Evolutionary conservation across 2,113 vertebrate species (phyloP), one percentile per base, ranked within the genome.

Genomic region (Rhea pennata): DNA sequence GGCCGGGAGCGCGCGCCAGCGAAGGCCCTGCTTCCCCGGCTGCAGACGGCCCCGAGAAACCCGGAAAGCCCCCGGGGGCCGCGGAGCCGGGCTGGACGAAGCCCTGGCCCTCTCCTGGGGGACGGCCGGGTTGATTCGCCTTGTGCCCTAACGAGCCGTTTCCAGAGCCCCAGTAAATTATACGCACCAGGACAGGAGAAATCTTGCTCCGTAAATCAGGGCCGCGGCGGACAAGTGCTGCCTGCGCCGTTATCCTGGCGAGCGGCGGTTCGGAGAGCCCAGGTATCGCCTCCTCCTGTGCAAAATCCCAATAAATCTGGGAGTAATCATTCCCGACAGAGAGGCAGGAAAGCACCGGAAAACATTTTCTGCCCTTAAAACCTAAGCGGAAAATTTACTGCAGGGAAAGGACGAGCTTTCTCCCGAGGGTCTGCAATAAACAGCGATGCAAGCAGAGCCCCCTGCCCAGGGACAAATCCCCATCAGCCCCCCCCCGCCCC

Each of bases 131-230:
- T 92, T 92, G 61, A 89, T 82, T 73, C 13, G 0, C n/a, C 88
- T 78, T 90, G 5, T 61, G 72, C 94, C 91, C n/a, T 94, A 95
- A 95, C 12, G 66, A 94, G 84, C 58, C 78, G 20, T 31, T 94
- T 92, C 89, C 93, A 89, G 87, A 65, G 24, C 89, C 89, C 77
- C 94, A 48, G 66, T 84, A 39, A 94, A 46, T 46, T 15, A 46
- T 88, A 96, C 92, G 40, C 93, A 93, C 95, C 79, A 5, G 85
- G 79, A 75, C 6, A 15, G 90, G 1, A 0, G 92, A 85, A 59
- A 87, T 82, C 66, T 26, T 17, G 92, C 92, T 94, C 87, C 96
- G 78, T 94, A 88, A 95, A 96, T 92, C 93, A 94, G 93, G 62
- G n/a, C 48, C 22, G 72, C 86, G 86, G 92, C 75, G 58, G 86